Percentiles rank a stretch among this genome's conserved stretches.
phyloP scores from a whole-genome alignment of 2,888 invertebrate genomes.

The Cheilosia soror region DNA sequence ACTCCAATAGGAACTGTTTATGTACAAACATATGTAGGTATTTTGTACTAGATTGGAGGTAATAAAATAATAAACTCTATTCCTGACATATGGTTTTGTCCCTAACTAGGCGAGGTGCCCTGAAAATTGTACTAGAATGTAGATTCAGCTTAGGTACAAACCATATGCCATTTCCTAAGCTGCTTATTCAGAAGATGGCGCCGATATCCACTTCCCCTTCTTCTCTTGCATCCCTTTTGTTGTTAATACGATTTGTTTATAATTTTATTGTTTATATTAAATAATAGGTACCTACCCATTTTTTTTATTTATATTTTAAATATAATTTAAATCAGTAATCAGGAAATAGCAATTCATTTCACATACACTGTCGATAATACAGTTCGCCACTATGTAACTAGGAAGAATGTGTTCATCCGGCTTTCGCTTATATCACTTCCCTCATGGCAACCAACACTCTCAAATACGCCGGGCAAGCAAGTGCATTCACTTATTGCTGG shows the following conservation, averaged over 20 bases:
- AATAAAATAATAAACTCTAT: too few species aligned
- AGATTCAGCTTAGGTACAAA: not conserved
- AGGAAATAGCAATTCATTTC: too few species aligned
- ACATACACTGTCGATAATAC: not conserved
- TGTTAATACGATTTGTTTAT: not conserved
- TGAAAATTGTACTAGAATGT: not conserved
- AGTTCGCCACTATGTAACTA: constrained; percentile 47
- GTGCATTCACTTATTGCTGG: constrained; percentile 69
- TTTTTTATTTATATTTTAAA: not conserved
- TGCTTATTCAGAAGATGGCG: not conserved
- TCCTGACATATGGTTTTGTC: too few species aligned
- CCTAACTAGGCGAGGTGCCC: too few species aligned
- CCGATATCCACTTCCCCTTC: not conserved
- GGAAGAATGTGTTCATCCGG: constrained; percentile 48
- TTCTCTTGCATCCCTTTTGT: too few species aligned
- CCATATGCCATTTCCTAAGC: not conserved
- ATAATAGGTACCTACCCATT: not conserved
- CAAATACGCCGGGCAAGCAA: constrained; percentile 58
- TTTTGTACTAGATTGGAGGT: too few species aligned
- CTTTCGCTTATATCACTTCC: constrained; percentile 60
- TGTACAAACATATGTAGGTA: too few species aligned
- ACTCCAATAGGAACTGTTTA: too few species aligned
- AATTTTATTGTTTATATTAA: not conserved
- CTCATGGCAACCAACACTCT: constrained; percentile 29
- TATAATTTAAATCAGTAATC: not conserved